Base-by-base conservation (phyloP, 2,888 invertebrate genomes). In the Drosophila tanythrix region DNA sequence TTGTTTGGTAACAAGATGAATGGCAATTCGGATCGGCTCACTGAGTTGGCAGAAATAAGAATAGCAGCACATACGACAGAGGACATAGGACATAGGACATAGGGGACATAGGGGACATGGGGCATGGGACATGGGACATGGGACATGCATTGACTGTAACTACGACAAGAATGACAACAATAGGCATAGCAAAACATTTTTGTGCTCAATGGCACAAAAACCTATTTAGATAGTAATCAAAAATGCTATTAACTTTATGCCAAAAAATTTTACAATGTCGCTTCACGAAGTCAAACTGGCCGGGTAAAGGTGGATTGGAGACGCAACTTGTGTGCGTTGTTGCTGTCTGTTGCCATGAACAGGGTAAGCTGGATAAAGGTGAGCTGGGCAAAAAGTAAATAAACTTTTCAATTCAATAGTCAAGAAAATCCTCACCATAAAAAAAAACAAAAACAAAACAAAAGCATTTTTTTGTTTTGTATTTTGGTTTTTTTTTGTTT, bases 161-260 rank as follows among this genome's bases (percentile, higher is more conserved):
- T 79, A 79, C 66, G 53, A 79, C 66, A 82, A 60, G 60, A 68
- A 52, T 48, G 64, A 56, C 55, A 70, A 52, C 69, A 64, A 60
- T 43, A 66, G 69, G 62, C 76, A 56, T 57, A 36, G 78, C 64
- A 69, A 79, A 80, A 82, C 70, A 83, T 80, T 81, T 79, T 78
- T 82, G 83, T 81, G 82, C 83, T 83, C 82, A 82, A 83, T 82
- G 83, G 79, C 70, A 82, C 76, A 83, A 83, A 81, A 82, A 82
- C 82, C 83, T 82, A 82, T 82, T 82, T 82, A 83, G 82, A 82
- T 82, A 79, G 81, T 79, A 83, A 82, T 82, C 82, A 83, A 83
- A 82, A 82, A 83, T 83, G 83, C 83, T 82, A 82, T 82, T 82
- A 83, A 83, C 83, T 82, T 82, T 79, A 83, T 83, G 81, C 83